phyloP scores from a whole-genome alignment of 1,140 invertebrate species.

The Hylyphantes graminicola region DNA sequence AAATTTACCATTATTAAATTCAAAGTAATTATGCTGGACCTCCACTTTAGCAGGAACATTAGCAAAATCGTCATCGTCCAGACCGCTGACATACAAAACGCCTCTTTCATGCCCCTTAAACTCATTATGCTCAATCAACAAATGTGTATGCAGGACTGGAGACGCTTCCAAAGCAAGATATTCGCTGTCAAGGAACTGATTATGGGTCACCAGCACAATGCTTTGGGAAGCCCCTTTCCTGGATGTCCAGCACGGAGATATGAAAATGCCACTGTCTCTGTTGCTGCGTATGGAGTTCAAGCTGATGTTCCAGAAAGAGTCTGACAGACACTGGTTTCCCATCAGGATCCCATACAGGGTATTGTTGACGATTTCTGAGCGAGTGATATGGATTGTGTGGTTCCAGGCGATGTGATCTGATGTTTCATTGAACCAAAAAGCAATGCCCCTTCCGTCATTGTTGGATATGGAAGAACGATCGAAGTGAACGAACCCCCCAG shows the following conservation, averaged over 20 bases:
- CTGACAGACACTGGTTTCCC: slow-evolving; percentile 74
- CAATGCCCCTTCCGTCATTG: slow-evolving; percentile 86
- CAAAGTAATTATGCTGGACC: slow-evolving; percentile 90
- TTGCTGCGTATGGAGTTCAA: slow-evolving; percentile 86
- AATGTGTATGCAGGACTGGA: slow-evolving; percentile 85
- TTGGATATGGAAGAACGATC: slow-evolving; percentile 78
- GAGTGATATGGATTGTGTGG: slow-evolving; percentile 74
- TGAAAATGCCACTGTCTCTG: slow-evolving; percentile 78
- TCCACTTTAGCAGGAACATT: slow-evolving; percentile 76
- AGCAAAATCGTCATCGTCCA: slow-evolving; percentile 69
- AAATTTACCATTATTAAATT: slow-evolving; percentile 85
- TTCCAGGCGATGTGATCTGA: slow-evolving; percentile 78
- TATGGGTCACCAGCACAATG: slow-evolving; percentile 84
- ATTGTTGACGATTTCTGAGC: slow-evolving; percentile 87
- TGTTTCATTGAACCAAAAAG: slow-evolving; percentile 89
- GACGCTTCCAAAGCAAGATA: slow-evolving; percentile 81
- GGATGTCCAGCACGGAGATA: slow-evolving; percentile 80
- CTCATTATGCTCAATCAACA: slow-evolving; percentile 85
- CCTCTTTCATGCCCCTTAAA: slow-evolving; percentile 86
- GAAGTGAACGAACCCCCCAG: slow-evolving; percentile 89
- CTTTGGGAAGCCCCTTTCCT: slow-evolving; percentile 37
- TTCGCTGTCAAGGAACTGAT: slow-evolving; percentile 80
- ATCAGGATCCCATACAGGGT: slow-evolving; percentile 84
- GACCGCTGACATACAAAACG: slow-evolving; percentile 87
- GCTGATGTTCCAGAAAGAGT: slow-evolving; percentile 79